Percentiles rank a stretch among this genome's conserved stretches.
These are phyloP conservation scores for Campoletis raptor DNA, from an alignment of 2,888 invertebrate species.

Conservation along the genomic window DNA sequence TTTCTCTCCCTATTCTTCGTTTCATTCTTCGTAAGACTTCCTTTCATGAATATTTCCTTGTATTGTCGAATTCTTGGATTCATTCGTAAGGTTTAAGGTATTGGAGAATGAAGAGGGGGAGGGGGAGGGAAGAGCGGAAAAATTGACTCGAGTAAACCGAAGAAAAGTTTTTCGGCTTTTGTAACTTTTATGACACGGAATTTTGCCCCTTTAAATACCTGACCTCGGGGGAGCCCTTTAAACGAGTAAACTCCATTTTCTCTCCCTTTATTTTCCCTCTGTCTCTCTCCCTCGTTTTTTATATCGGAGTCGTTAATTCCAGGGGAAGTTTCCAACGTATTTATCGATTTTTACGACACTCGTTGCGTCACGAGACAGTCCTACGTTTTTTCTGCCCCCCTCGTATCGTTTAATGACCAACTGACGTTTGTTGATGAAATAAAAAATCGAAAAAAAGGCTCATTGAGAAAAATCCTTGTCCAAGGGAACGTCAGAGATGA, in stretches of 20 bases:
- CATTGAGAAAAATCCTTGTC: not conserved
- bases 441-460: not conserved
- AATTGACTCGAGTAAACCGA: not conserved
- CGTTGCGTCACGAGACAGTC: not conserved
- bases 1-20: not conserved
- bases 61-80: not conserved
- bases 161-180: not conserved
- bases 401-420: slow-evolving; percentile 48
- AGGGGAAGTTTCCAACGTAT: slow-evolving; percentile 62
- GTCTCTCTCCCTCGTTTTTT: slow-evolving; percentile 17
- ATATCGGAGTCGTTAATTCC: slow-evolving; percentile 19
- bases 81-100: not conserved
- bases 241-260: slow-evolving; percentile 41
- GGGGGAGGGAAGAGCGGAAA: not conserved
- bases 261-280: slow-evolving; percentile 28
- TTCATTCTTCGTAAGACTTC: slow-evolving; percentile 4
- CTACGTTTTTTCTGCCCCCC: slow-evolving; percentile 6
- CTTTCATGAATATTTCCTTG: slow-evolving; percentile 1
- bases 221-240: slow-evolving; percentile 57
- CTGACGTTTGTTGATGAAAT: slow-evolving; percentile 1
- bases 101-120: not conserved
- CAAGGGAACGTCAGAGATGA: not conserved
- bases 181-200: not conserved
- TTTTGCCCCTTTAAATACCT: slow-evolving; percentile 66
- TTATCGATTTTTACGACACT: slow-evolving; percentile 59